Percentiles rank a stretch among this genome's conserved stretches.
phyloP scores from a whole-genome alignment of 2,113 vertebrate species.

The Fulica atra region DNA sequence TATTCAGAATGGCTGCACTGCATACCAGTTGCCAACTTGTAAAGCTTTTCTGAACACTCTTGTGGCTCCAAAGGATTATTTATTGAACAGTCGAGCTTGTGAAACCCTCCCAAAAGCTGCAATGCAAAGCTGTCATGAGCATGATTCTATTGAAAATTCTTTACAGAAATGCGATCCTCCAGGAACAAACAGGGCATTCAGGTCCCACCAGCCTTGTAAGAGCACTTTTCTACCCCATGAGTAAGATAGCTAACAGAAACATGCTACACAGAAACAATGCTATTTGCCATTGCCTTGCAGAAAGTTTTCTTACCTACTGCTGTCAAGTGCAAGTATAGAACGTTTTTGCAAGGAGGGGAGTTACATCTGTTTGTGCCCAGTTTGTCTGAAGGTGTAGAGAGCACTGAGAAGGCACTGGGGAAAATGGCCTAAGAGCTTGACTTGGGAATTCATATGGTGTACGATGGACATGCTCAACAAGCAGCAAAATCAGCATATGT shows the following conservation, averaged over 20 bases:
- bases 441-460: background rate
- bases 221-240: background rate
- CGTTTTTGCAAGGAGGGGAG: background rate
- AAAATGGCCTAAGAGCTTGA: background rate
- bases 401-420: background rate
- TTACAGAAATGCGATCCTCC: background rate
- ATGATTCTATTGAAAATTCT: background rate
- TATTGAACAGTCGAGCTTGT: background rate
- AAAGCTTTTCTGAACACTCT: background rate
- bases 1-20: background rate
- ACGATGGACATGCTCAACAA: background rate
- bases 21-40: background rate
- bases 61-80: slow-evolving; percentile 6
- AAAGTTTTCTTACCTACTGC: background rate
- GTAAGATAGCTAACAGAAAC: background rate
- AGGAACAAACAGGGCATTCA: background rate
- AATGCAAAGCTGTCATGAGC: background rate
- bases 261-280: accelerated
- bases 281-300: background rate
- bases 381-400: background rate
- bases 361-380: background rate
- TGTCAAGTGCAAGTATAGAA: background rate
- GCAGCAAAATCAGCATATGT: background rate
- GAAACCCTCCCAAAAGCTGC: background rate
- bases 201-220: background rate